A percentile compares a stretch with the other conserved stretches of the same genome.
These are phyloP conservation scores for Bradynema listronoti DNA, from an alignment of 1,140 invertebrate species.

Conservation along the genomic window DNA sequence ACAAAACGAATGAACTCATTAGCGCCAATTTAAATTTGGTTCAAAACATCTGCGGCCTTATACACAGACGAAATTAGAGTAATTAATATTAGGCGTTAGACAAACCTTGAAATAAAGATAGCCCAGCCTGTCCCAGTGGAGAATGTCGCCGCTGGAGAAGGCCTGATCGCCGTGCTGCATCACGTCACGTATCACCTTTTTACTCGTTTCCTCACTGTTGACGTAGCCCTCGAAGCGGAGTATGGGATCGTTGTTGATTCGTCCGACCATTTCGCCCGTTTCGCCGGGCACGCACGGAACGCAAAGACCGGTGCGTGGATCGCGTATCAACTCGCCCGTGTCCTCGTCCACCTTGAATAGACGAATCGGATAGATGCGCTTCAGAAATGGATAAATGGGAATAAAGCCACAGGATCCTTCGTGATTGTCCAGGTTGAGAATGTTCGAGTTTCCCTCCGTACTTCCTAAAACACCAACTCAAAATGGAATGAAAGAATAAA, in stretches of 20 bases:
- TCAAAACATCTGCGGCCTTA: no score
- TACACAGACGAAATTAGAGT: no score
- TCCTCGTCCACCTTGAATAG: slow-evolving; percentile 41
- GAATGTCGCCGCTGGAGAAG: slow-evolving; percentile 73
- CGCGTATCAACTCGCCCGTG: slow-evolving; percentile 72
- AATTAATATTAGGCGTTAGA: neutral
- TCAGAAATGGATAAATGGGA: slow-evolving; percentile 30
- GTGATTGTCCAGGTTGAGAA: slow-evolving; percentile 70
- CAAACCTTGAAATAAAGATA: slow-evolving; percentile 78
- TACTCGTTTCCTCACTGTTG: slow-evolving; percentile 78
- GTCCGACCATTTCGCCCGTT: slow-evolving; percentile 89
- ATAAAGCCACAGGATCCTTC: slow-evolving; percentile 68
- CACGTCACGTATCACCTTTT: slow-evolving; percentile 81
- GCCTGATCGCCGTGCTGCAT: slow-evolving; percentile 78
- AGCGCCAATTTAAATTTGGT: no score
- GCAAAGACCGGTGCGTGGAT: slow-evolving; percentile 69
- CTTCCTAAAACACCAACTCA: slow-evolving; percentile 63
- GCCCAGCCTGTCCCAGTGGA: slow-evolving; percentile 81
- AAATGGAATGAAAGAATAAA: slow-evolving; percentile 1
- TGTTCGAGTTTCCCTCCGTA: slow-evolving; percentile 80
- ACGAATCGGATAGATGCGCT: slow-evolving; percentile 29
- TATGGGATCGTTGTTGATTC: slow-evolving; percentile 68
- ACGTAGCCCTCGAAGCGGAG: slow-evolving; percentile 71
- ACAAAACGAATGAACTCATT: no score
- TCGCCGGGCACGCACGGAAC: slow-evolving; percentile 74